Conservation (phyloP, 2,888 invertebrate species). For the Autographa gamma region DNA sequence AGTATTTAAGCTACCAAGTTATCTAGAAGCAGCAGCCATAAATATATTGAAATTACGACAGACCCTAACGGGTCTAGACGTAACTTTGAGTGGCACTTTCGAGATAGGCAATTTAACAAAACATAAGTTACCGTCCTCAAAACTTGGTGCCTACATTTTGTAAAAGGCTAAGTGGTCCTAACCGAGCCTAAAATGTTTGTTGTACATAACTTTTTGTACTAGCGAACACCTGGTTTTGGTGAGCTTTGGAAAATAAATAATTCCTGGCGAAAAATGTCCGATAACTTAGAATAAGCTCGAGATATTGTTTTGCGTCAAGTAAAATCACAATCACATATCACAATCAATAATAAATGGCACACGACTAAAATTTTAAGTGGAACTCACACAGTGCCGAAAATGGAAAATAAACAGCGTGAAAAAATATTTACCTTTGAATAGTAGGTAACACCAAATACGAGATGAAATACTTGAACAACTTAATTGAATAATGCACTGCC, state of each 20-base stretch:
- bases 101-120: slow-evolving; percentile 33
- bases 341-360: no score
- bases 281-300: no score
- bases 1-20: slow-evolving; percentile 15
- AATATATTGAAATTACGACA: slow-evolving; percentile 33
- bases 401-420: no score
- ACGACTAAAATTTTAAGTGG: no score
- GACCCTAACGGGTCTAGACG: slow-evolving; percentile 29
- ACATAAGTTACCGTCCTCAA: slow-evolving; percentile 30
- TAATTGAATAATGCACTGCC: slow-evolving; percentile 25
- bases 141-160: slow-evolving; percentile 22
- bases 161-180: not conserved
- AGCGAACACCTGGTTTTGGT: not conserved
- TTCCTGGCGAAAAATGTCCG: not conserved
- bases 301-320: no score
- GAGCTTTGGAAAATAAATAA: not conserved
- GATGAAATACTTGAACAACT: slow-evolving; percentile 18
- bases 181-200: not conserved
- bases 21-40: slow-evolving; percentile 26
- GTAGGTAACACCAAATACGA: no score
- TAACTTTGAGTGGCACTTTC: slow-evolving; percentile 34
- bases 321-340: no score
- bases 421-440: no score
- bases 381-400: no score
- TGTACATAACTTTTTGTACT: not conserved